A percentile compares a stretch with the other conserved stretches of the same genome.
phyloP scores from a whole-genome alignment of 1,140 invertebrate species.

The Oedothorax gibbosus region DNA sequence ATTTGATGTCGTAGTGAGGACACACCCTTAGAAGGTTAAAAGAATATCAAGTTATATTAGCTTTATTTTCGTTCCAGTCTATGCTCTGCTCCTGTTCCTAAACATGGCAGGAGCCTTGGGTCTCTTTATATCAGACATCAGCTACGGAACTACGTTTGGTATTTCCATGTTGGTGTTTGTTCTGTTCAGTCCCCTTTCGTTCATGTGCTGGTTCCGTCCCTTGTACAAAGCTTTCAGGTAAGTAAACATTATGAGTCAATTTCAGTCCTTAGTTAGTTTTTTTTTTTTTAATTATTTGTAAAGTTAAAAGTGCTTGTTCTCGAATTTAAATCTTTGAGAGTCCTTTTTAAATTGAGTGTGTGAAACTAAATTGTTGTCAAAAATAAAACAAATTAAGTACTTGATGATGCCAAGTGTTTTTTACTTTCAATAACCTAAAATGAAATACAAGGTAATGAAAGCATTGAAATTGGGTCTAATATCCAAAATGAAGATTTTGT shows the following conservation, averaged over 20 bases:
- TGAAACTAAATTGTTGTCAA: too few species aligned
- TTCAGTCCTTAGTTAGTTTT: neutral
- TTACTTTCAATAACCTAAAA: too few species aligned
- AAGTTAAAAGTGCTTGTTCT: too few species aligned
- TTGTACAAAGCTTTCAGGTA: slow-evolving; percentile 88
- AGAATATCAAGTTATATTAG: neutral
- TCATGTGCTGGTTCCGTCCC: slow-evolving; percentile 95
- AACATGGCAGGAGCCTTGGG: slow-evolving; percentile 88
- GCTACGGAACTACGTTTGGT: slow-evolving; percentile 81
- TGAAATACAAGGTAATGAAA: too few species aligned
- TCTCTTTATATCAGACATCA: slow-evolving; percentile 73
- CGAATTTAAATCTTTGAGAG: too few species aligned
- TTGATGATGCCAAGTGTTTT: too few species aligned
- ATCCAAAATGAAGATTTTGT: too few species aligned
- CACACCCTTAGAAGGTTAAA: too few species aligned
- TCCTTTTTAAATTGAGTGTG: too few species aligned
- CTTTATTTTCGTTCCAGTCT: slow-evolving; percentile 75
- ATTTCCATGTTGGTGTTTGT: slow-evolving; percentile 89
- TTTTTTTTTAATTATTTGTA: neutral
- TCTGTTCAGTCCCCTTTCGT: slow-evolving; percentile 97
- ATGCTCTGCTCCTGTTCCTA: slow-evolving; percentile 84
- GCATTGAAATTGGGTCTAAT: too few species aligned
- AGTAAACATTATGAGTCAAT: slow-evolving; percentile 52
- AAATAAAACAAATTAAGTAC: too few species aligned
- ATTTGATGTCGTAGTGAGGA: too few species aligned